Base-by-base conservation (phyloP, 2,113 vertebrate species). In the Mystacornis crossleyi region DNA sequence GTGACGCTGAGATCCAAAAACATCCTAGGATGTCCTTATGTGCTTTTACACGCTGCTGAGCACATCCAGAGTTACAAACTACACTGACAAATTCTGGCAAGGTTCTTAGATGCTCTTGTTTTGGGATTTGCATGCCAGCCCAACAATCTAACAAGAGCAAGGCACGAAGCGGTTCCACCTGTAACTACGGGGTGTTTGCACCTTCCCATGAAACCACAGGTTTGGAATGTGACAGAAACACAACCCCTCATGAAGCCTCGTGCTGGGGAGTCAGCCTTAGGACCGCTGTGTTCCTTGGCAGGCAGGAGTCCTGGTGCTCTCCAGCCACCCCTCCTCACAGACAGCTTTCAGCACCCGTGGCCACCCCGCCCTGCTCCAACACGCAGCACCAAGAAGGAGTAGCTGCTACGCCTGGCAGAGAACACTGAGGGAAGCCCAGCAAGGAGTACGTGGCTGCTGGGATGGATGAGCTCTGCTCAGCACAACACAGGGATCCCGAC, bases 241-340 rank as follows among this genome's bases (percentile, higher is more conserved):
- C 3, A 8, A 60, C 8, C 36, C 26, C 69, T n/a, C 4, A 3
- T 5, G 16, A 78, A 53, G 42, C 79, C n/a, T 78, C 21, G 0
- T 16, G 43, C 70, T 74, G 42, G 13, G 13, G 67, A 61, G 26
- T 40, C 81, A 69, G 25, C 19, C 38, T 53, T 17, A 33, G 3
- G 11, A 61, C 31, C 4, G 1, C 1, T 0, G 1, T 23, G 38
- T 42, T 42, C 42, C 42, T 54, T 2, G 16, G 70, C 48, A 58
- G 54, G 77, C 53, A 45, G 47, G 19, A 67, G 23, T 9, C 28
- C 58, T 8, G n/a, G 12, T 51, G 36, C 57, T 34, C 70, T 58
- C 61, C 50, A 43, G 73, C 24, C 50, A 42, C 20, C 43, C 31
- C 47, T 77, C 31, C 42, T 57, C 33, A 8, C 31, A 70, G 55